Evolutionary conservation across 37 sponge, comb jelly and placozoan species (phyloP), one percentile per base, ranked within the genome.

Genomic region (Cliona cf. orientalis): DNA sequence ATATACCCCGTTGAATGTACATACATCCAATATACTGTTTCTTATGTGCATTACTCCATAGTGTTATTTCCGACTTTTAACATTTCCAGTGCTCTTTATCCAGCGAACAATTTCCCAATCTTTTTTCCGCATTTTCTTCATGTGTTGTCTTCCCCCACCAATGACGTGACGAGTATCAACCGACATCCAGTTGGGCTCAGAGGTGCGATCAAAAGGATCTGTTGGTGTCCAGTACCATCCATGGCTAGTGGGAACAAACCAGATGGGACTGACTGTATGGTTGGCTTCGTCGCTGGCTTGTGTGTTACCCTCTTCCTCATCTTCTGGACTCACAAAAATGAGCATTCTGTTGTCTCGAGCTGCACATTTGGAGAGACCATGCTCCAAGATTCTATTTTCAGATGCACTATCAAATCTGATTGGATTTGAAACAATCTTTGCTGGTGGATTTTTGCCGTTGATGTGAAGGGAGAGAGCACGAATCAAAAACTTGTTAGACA

Each of bases 221-320:
- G 71, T 68, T 3, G 81, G 81, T 5, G 71, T 80, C 81, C 81
- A 80, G 49, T 68, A 80, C 81, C 81, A 80, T 2, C 81, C 81
- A 42, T 64, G 58, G 46, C 69, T 46, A 26, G 81, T 80, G 3
- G 81, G 81, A 2, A 46, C 36, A 69, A 36, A 80, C 81, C 81
- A 80, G 21, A 80, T 42, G 26, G 81, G 71, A 46, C 49, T 69
- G 5, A 80, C 59, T 23, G 62, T 61, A 12, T 31, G 55, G 17
- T 11, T 49, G 11, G 11, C 55, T 49, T 49, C 17, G 55, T 49
- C 55, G 55, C 17, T 17, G 17, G 55, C 55, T 49, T 49, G 14
- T 19, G 40, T 33, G 37, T 67, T 40, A 9, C 12, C 43, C 46
- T 49, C 71, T 22, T 5, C 11, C 2, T 25, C 34, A 32, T 33